These are phyloP conservation scores for Dendrocincla fuliginosa DNA, from an alignment of 2,797 vertebrate genomes.

Conservation along the genomic window DNA sequence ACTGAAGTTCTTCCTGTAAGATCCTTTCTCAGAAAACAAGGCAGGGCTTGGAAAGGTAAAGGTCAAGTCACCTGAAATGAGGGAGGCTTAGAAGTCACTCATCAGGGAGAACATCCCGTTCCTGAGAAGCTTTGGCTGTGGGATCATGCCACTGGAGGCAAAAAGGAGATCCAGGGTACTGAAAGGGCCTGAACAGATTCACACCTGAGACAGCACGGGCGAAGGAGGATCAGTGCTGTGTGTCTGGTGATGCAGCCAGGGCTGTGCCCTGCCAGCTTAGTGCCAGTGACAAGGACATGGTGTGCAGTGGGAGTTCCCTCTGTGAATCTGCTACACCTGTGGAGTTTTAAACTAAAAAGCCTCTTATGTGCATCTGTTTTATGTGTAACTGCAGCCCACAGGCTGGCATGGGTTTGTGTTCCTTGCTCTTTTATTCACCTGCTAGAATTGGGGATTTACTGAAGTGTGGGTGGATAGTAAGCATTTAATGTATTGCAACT, in stretches of 20 bases:
- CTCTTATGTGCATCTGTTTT: neutral
- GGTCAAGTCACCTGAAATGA: neutral
- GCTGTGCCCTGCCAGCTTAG: neutral
- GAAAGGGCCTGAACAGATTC: neutral
- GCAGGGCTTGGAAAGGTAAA: neutral
- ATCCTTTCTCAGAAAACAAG: neutral
- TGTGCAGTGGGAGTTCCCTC: neutral
- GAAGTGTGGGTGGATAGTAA: neutral
- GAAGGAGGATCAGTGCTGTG: neutral
- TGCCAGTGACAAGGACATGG: neutral
- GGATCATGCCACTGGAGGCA: neutral
- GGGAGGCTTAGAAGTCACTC: accelerated
- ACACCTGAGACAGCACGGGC: accelerated
- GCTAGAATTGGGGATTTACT: neutral
- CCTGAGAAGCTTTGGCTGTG: neutral
- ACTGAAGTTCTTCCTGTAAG: neutral
- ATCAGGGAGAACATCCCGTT: neutral
- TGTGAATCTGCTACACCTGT: accelerated
- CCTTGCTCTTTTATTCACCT: neutral
- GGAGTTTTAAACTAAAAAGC: neutral
- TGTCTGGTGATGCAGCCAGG: neutral
- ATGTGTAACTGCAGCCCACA: neutral
- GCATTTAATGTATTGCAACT: neutral
- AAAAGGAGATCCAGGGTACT: neutral
- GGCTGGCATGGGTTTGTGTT: neutral